phyloP scores from a whole-genome alignment of 1,140 invertebrate species.

The Aphelinus atriplicis region DNA sequence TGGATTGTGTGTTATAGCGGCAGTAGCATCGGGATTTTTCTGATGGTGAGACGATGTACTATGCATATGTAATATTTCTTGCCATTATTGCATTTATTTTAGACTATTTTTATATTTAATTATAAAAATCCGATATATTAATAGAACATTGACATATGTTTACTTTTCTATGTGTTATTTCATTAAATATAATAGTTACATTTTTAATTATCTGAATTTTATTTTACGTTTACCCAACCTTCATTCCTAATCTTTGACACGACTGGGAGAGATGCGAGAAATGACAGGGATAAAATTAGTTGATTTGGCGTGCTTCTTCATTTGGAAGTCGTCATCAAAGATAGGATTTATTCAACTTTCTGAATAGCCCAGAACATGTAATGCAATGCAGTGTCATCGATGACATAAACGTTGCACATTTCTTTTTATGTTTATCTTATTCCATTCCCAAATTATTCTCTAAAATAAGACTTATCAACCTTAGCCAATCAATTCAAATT shows the following conservation, averaged over 20 bases:
- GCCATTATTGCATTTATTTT: conserved; percentile 27
- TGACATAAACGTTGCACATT: no score
- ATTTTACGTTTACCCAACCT: background rate
- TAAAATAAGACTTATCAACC: no score
- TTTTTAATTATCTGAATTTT: conserved; percentile 4
- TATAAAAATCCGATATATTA: no score
- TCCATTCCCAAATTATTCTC: no score
- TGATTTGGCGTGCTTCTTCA: no score
- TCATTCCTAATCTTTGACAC: no score
- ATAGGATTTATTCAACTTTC: conserved; percentile 2
- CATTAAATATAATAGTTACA: conserved; percentile 16
- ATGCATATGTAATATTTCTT: conserved; percentile 17
- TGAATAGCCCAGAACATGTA: conserved; percentile 14
- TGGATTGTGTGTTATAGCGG: background rate
- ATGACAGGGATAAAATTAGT: no score
- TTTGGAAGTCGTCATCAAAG: no score
- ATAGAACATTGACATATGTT: background rate
- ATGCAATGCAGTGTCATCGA: no score
- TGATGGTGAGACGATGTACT: background rate
- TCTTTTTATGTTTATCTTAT: no score
- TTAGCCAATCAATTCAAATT: no score
- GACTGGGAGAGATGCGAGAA: no score
- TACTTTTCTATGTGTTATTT: conserved; percentile 16
- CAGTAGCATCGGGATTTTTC: background rate
- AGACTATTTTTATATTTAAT: conserved; percentile 7